A percentile compares a stretch with the other conserved stretches of the same genome.
These are phyloP conservation scores for Platysternon megacephalum DNA, from an alignment of 2,113 vertebrate genomes.

Conservation along the genomic window DNA sequence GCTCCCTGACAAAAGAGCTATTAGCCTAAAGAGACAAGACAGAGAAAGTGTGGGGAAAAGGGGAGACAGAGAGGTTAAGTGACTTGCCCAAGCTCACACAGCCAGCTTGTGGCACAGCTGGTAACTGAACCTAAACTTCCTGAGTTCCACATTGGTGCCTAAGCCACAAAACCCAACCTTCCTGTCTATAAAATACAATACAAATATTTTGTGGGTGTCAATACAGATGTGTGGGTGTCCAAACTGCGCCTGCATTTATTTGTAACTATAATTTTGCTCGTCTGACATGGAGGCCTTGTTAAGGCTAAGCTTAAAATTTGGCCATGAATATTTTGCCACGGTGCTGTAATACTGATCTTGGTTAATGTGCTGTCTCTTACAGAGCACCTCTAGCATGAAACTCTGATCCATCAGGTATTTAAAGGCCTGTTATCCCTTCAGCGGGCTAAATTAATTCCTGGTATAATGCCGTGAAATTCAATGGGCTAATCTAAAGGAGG, in stretches of 20 bases:
- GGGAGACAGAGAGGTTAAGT: neutral
- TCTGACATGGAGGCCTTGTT: neutral
- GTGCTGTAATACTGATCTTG: neutral
- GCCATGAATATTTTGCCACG: neutral
- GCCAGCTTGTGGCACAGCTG: neutral
- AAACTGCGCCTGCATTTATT: neutral
- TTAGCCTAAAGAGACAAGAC: neutral
- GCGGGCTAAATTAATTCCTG: neutral
- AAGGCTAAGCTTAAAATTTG: neutral
- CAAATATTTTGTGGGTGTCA: neutral
- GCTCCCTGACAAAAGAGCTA: neutral
- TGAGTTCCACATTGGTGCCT: neutral
- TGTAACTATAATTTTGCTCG: neutral
- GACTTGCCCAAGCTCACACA: neutral
- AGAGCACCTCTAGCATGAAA: neutral
- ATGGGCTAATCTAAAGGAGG: neutral
- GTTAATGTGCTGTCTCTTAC: neutral
- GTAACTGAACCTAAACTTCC: neutral
- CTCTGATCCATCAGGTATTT: neutral
- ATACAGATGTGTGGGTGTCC: too few relatives aligned
- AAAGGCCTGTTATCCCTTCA: neutral
- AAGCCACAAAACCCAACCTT: neutral
- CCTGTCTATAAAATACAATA: neutral
- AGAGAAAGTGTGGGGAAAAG: neutral
- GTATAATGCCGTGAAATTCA: neutral